Evolutionary conservation across 2,888 invertebrate species (phyloP), one percentile per base, ranked within the genome.

Genomic region (Pammene fasciana): DNA sequence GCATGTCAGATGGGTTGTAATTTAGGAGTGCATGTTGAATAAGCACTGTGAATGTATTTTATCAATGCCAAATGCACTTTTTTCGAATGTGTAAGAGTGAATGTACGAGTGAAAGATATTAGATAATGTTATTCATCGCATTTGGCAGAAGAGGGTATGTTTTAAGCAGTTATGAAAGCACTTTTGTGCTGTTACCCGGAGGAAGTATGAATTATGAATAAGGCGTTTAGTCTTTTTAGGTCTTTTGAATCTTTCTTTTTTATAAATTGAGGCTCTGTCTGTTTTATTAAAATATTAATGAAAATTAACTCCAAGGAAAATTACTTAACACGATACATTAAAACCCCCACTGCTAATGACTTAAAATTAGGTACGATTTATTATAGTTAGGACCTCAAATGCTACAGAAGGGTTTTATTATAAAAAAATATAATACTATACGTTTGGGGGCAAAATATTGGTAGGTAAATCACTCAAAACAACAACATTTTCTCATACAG

Each of bases 11-110:
- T 11, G 13, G 43, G 13, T 41, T 6, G 41, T 41, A 41, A 41
- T 46, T n/a, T 46, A 6, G 5, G 43, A 5, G 11, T 13, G 13
- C 2, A 45, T 45, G 45, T 14, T 46, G 46, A 52, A 62, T 3
- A 41, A 65, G 65, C 71, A 73, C 70, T 70, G 56, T 64, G 71
- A 74, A 78, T 75, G 73, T 76, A 76, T 77, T 75, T 78, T 70
- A 70, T 71, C 46, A 34, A 68, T 62, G 41, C 54, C 7, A 65
- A 68, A 48, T 52, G 52, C 55, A 13, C 54, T 64, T 59, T 54
- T 56, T 65, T 18, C 10, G 43, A 11, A 16, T 67, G 65, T 71
- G 71, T 74, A 73, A 68, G 68, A 74, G 72, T 75, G 73, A 73
- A 72, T 71, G 74, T 67, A 75, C 74, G 75, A 75, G 70, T 59